phyloP scores from a whole-genome alignment of 2,113 vertebrate species.

The Symphodus melops region DNA sequence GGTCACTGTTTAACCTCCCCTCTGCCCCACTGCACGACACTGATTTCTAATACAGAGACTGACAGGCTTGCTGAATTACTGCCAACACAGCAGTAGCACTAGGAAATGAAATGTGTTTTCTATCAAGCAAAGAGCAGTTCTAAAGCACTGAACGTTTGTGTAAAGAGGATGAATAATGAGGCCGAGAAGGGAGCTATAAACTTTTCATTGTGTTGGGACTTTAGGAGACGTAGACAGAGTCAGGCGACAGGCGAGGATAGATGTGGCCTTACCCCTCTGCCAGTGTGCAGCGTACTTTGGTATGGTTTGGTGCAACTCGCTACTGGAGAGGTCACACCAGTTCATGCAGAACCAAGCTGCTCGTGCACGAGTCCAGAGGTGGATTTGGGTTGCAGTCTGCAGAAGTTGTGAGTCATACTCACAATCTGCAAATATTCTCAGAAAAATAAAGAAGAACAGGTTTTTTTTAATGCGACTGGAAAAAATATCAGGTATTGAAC shows the following conservation, averaged over 20 bases:
- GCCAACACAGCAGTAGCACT: constrained; percentile 49
- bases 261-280: constrained; percentile 41
- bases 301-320: constrained; percentile 23
- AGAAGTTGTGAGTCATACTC: not conserved
- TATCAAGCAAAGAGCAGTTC: constrained; percentile 62
- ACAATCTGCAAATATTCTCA: constrained; percentile 28
- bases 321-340: constrained; percentile 49
- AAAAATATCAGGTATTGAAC: not conserved
- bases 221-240: constrained; percentile 57
- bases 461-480: not conserved
- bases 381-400: not conserved
- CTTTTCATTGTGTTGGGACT: constrained; percentile 72
- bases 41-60: constrained; percentile 32
- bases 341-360: constrained; percentile 40
- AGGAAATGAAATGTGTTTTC: constrained; percentile 75
- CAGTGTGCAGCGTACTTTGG: constrained; percentile 41
- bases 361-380: constrained; percentile 7
- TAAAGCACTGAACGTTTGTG: constrained; percentile 35
- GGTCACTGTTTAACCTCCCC: constrained; percentile 35
- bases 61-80: constrained; percentile 47
- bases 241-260: constrained; percentile 51
- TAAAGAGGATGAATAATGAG: constrained; percentile 59
- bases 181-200: constrained; percentile 73
- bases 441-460: constrained; percentile 14
- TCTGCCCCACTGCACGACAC: constrained; percentile 36